phyloP scores from a whole-genome alignment of 2,888 invertebrate genomes.

The Pandemis corylana region DNA sequence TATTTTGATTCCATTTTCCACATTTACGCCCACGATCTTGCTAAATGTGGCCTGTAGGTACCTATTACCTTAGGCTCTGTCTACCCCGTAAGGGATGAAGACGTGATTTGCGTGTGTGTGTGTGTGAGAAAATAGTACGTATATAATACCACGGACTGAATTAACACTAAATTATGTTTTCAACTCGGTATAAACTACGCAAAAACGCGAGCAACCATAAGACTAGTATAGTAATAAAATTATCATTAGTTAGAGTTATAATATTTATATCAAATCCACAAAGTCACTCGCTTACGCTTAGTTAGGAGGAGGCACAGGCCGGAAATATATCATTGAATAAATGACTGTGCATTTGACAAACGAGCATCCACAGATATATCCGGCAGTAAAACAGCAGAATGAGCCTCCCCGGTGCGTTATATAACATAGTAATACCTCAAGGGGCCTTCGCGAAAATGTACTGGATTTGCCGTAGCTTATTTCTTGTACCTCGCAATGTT shows the following conservation, averaged over 20 bases:
- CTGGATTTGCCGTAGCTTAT: slow-evolving; percentile 71
- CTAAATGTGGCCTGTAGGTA: too few species aligned
- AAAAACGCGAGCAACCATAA: too few species aligned
- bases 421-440: slow-evolving; percentile 76
- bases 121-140: too few species aligned
- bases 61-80: too few species aligned
- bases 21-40: too few species aligned
- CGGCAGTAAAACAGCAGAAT: slow-evolving; percentile 79
- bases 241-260: not conserved
- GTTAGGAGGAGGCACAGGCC: slow-evolving; percentile 40
- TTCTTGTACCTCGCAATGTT: slow-evolving; percentile 55
- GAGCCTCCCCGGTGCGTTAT: slow-evolving; percentile 81
- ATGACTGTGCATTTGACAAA: slow-evolving; percentile 84
- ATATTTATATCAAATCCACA: slow-evolving; percentile 30
- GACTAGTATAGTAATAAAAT: not conserved
- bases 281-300: slow-evolving; percentile 40
- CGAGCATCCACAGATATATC: slow-evolving; percentile 81
- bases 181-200: too few species aligned
- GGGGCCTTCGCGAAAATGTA: slow-evolving; percentile 71
- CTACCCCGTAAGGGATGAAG: too few species aligned
- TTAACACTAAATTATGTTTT: too few species aligned
- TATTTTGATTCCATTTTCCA: too few species aligned
- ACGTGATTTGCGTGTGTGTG: too few species aligned
- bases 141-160: too few species aligned
- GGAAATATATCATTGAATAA: slow-evolving; percentile 77